Percentiles rank a stretch among this genome's conserved stretches.
These are phyloP conservation scores for Salmo trutta DNA, from an alignment of 2,797 vertebrate genomes.

Conservation along the genomic window DNA sequence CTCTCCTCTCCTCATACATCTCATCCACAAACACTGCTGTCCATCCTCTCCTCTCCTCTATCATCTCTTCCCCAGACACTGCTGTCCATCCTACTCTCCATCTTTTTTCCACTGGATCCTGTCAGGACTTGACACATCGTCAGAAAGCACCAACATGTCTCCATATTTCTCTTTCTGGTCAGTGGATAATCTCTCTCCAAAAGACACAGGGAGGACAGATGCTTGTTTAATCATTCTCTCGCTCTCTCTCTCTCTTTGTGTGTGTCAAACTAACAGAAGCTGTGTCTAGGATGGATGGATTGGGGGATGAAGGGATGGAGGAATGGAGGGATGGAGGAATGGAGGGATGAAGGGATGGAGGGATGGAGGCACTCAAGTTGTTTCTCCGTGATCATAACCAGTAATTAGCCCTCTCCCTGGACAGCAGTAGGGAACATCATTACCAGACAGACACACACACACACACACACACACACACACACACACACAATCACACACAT, in stretches of 20 bases:
- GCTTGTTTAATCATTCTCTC: constrained; percentile 69
- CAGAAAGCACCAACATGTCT: constrained; percentile 71
- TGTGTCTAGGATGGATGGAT: constrained; percentile 54
- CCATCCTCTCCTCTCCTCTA: no score
- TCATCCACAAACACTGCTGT: no score
- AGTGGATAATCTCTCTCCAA: constrained; percentile 62
- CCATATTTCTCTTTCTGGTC: constrained; percentile 60
- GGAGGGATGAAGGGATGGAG: no score
- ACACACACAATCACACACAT: no score
- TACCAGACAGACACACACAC: constrained; percentile 43
- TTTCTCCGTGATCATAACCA: constrained; percentile 78
- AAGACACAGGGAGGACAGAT: constrained; percentile 73
- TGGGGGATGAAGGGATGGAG: no score
- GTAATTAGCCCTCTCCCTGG: constrained; percentile 77
- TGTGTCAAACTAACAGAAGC: constrained; percentile 77
- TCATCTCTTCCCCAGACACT: no score
- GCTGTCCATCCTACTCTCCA: background rate
- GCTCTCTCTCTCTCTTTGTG: constrained; percentile 33
- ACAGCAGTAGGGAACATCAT: constrained; percentile 58
- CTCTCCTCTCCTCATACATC: no score
- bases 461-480: background rate
- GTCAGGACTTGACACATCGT: constrained; percentile 61
- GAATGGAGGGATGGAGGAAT: no score
- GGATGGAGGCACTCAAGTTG: constrained; percentile 62
- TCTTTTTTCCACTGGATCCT: constrained; percentile 33